Evolutionary conservation across 1,140 invertebrate genomes (phyloP), one percentile per base, ranked within the genome.

Genomic region (Drosophila sturtevanti): DNA sequence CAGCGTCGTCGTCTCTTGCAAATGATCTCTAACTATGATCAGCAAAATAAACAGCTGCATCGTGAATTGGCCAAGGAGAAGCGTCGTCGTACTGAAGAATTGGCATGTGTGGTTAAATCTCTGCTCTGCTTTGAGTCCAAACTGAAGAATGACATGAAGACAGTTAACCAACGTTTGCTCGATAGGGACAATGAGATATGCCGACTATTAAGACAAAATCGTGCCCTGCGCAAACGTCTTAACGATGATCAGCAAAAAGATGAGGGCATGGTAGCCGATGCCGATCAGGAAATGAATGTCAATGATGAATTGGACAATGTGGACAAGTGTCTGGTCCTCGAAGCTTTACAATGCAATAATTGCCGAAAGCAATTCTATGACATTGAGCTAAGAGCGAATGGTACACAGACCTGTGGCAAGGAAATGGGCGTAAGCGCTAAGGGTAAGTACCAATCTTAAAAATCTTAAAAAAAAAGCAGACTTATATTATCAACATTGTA

Each of bases 171-270:
- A 66, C 92, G 94, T 61, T 90, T 96, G 2, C 92, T 92, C 38
- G 94, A 95, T 66, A 95, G 95, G 74, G 95, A 95, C 84, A 93
- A 92, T 21, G 93, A 95, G 27, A 95, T 96, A 16, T 93, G 93
- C 55, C 81, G 90, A 4, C 73, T 91, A 22, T 37, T 86, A 35
- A 72, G 80, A 3, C 79, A 85, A 27, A 90, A 91, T 66, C 75
- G 76, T 56, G 72, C 81, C 1, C 61, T 92, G n/a, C 78, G 89
- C 52, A 89, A 89, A 22, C 82, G 80, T 5, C 59, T 90, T 48
- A 48, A 48, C 37, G 62, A 54, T 3, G 69, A 76, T 35, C 66
- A 81, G 21, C 73, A 86, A n/a, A 62, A 68, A 2, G 77, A 87
- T 55, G 74, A 91, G 56, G 71, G 81, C 51, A 77, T 79, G 58